These are phyloP conservation scores for Synanceia verrucosa DNA, from an alignment of 2,797 vertebrate genomes.

Conservation along the genomic window DNA sequence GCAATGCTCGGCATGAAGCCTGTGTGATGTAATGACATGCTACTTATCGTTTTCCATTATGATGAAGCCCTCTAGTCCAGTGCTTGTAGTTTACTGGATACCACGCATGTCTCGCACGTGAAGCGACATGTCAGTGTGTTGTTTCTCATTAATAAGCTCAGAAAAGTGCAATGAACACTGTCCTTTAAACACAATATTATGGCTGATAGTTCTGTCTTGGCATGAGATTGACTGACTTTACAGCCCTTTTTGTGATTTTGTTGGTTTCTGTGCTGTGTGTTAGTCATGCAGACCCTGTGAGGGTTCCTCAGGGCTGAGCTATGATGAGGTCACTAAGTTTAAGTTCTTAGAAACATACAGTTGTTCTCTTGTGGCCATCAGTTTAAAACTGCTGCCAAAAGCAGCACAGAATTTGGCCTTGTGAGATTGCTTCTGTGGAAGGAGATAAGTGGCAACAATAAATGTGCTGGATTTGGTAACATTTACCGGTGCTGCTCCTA, in stretches of 20 bases:
- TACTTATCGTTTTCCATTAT: constrained; percentile 2
- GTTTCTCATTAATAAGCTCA: not conserved
- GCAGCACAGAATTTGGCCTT: constrained; percentile 1
- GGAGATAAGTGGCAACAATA: not conserved
- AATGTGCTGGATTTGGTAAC: constrained; percentile 2
- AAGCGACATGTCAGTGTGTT: not conserved
- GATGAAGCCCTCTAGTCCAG: not conserved
- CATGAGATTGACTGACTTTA: not conserved
- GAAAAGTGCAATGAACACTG: not conserved
- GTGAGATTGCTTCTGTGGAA: not conserved
- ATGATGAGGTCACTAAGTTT: constrained; percentile 1
- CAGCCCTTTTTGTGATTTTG: not conserved
- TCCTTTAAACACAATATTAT: not conserved
- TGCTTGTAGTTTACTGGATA: not conserved
- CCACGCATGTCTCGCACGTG: not conserved
- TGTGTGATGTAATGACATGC: constrained; percentile 39
- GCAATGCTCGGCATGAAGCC: constrained; percentile 37
- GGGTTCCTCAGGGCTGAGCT: not conserved
- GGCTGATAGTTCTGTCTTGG: not conserved
- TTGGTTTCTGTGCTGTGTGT: constrained; percentile 5
- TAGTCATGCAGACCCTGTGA: not conserved
- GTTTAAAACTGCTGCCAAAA: not conserved
- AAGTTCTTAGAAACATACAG: constrained; percentile 11
- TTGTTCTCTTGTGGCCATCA: constrained; percentile 58
- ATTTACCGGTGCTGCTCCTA: not conserved